These are phyloP conservation scores for Mus pahari DNA, from an alignment of 2,113 vertebrate species.

Conservation along the genomic window DNA sequence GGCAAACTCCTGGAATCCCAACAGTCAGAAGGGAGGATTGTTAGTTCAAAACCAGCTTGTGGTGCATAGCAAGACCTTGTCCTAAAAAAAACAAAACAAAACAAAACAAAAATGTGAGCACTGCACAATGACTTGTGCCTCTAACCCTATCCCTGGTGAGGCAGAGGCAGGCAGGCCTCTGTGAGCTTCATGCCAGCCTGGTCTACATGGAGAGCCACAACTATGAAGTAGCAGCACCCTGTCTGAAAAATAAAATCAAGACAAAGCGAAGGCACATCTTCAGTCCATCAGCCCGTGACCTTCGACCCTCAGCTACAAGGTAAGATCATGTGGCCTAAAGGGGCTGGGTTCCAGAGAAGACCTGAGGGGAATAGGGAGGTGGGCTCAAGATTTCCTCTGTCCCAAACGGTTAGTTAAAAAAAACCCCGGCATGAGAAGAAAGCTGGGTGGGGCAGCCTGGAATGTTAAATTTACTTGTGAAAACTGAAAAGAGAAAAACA, in stretches of 20 bases:
- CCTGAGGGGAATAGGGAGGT: rapidly evolving
- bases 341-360: neutral
- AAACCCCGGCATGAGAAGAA: neutral
- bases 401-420: neutral
- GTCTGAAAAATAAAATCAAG: neutral
- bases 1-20: neutral
- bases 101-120: no score
- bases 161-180: neutral
- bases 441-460: neutral
- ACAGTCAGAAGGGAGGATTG: neutral
- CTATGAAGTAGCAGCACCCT: neutral
- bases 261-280: neutral
- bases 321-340: neutral
- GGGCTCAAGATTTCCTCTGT: neutral
- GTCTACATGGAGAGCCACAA: neutral
- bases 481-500: slow-evolving; percentile 35
- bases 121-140: no score
- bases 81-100: no score
- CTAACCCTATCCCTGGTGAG: neutral
- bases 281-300: neutral
- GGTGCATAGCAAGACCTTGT: neutral
- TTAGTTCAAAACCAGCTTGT: neutral
- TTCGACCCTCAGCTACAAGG: neutral
- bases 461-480: slow-evolving; percentile 32
- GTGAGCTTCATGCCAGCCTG: neutral